Evolutionary conservation across 2,113 vertebrate species (phyloP).

Genomic region (Urocitellus parryii): DNA sequence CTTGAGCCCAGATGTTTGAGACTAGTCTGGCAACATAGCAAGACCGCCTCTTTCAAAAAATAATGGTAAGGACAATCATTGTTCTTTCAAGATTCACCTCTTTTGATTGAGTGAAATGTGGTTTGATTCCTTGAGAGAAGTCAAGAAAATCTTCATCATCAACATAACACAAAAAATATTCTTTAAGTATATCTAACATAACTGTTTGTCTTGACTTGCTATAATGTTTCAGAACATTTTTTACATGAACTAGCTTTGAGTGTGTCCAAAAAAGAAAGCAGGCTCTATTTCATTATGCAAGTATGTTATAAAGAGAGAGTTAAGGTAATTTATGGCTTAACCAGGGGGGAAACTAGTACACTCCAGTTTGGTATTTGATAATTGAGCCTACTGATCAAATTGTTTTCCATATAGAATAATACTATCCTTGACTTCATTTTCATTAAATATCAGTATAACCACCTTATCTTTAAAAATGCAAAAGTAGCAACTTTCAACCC

Average conservation of each 20-base stretch:
- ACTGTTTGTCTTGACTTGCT: neutral
- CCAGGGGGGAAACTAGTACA: constrained; percentile 24
- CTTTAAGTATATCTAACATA: constrained; percentile 42
- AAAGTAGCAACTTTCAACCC: neutral
- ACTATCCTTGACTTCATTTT: neutral
- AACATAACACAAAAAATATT: neutral
- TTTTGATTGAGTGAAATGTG: constrained; percentile 1
- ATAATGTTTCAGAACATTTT: neutral
- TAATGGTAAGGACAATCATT: neutral
- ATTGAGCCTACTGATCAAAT: constrained; percentile 62
- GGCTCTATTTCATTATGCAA: neutral
- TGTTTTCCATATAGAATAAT: constrained; percentile 28
- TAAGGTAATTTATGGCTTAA: constrained; percentile 25
- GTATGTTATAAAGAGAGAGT: neutral
- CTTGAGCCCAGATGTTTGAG: neutral
- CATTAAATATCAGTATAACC: constrained; percentile 30
- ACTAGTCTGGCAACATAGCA: neutral
- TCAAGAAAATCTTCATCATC: neutral
- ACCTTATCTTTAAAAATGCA: constrained; percentile 58
- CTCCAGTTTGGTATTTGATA: constrained; percentile 26
- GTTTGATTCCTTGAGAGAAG: constrained; percentile 8
- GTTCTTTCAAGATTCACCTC: constrained; percentile 1
- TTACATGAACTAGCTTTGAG: neutral
- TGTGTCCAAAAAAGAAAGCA: neutral
- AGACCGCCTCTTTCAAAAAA: neutral